A percentile compares a stretch with the other conserved stretches of the same genome.
Evolutionary conservation across 1,140 invertebrate genomes (phyloP).

Genomic region (Eriocheir sinensis): DNA sequence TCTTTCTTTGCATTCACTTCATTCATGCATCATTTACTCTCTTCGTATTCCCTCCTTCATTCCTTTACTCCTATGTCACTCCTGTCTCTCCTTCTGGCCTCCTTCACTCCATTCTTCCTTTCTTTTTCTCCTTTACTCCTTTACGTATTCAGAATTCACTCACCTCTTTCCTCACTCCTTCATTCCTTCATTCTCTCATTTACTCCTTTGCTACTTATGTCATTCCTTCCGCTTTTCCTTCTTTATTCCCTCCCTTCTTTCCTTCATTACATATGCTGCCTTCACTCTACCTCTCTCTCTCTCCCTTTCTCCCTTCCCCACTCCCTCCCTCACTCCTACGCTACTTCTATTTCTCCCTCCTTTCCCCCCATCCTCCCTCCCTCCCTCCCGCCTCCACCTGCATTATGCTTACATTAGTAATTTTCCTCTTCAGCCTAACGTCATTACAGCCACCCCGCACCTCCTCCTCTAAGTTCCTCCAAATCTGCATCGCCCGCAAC

Average conservation of each 20-base stretch:
- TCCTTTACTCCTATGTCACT: not conserved
- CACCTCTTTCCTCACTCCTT: too few relatives aligned
- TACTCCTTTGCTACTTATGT: too few relatives aligned
- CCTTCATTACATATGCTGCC: too few relatives aligned
- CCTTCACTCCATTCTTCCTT: not conserved
- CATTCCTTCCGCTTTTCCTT: too few relatives aligned
- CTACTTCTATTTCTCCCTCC: not conserved
- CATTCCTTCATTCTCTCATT: too few relatives aligned
- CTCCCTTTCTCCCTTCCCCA: not conserved
- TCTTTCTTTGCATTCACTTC: not conserved
- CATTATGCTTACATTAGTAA: conserved; percentile 64
- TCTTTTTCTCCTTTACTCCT: too few relatives aligned
- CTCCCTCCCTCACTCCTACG: not conserved
- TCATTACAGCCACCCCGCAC: conserved; percentile 47
- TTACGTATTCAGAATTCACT: too few relatives aligned
- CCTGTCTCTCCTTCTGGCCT: not conserved
- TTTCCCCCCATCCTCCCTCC: not conserved
- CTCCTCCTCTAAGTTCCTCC: conserved; percentile 34
- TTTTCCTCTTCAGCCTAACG: conserved; percentile 47
- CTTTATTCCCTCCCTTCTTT: too few relatives aligned
- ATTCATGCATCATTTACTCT: not conserved
- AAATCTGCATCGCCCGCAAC: not conserved
- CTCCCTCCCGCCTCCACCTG: not conserved
- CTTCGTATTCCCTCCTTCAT: not conserved
- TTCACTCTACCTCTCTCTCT: too few relatives aligned